Percentiles rank a stretch among this genome's conserved stretches.
These are phyloP conservation scores for Triops cancriformis DNA, from an alignment of 1,140 invertebrate species.

Conservation along the genomic window DNA sequence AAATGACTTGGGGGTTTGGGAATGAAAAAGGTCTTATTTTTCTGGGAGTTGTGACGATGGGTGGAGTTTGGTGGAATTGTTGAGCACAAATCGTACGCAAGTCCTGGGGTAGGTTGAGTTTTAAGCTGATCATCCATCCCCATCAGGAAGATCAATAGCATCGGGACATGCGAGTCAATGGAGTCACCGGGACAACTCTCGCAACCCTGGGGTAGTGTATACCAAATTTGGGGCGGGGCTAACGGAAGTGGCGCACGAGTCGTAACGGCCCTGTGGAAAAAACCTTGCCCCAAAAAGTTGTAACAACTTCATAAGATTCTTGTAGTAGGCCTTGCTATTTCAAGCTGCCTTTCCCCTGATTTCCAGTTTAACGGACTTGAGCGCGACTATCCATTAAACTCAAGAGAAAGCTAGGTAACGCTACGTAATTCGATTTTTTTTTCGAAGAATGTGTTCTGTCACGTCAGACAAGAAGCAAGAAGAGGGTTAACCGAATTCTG, in stretches of 20 bases:
- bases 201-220: neutral
- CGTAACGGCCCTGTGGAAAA: neutral
- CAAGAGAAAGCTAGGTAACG: neutral
- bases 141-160: conserved; percentile 4
- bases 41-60: neutral
- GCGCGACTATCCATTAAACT: no score
- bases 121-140: neutral
- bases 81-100: neutral
- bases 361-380: no score
- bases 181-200: neutral
- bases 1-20: neutral
- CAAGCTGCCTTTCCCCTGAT: no score
- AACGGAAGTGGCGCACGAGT: neutral
- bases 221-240: neutral
- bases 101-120: neutral
- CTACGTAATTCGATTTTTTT: no score
- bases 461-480: no score
- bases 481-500: no score
- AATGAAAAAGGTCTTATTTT: neutral
- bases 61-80: neutral
- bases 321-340: no score
- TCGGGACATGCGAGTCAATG: conserved; percentile 9
- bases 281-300: neutral
- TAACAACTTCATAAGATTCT: neutral
- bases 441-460: no score